phyloP scores from a whole-genome alignment of 1,140 invertebrate species.

The Copidosoma floridanum region DNA sequence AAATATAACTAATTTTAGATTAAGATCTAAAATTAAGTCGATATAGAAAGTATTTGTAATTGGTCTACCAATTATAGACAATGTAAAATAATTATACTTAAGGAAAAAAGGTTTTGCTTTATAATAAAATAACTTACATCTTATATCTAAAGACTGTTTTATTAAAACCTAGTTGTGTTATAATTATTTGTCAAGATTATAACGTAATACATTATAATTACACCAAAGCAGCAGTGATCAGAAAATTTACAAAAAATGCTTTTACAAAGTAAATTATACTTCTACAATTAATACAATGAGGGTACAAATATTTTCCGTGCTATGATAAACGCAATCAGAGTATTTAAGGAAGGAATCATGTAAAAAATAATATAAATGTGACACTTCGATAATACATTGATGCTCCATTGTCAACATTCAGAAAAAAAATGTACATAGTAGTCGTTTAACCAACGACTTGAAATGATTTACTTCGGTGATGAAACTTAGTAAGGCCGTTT shows the following conservation, averaged over 20 bases:
- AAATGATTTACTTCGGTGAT: neutral
- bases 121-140: constrained; percentile 25
- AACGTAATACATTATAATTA: constrained; percentile 18
- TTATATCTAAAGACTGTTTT: constrained; percentile 25
- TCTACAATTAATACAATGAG: neutral
- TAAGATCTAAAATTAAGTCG: too few relatives aligned
- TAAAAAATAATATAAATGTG: constrained; percentile 24
- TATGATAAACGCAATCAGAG: too few relatives aligned
- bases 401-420: neutral
- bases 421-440: constrained; percentile 25
- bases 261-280: neutral
- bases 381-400: constrained; percentile 9
- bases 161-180: constrained; percentile 27
- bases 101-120: constrained; percentile 22
- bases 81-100: constrained; percentile 12
- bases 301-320: constrained; percentile 3
- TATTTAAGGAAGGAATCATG: too few relatives aligned
- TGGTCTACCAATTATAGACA: constrained; percentile 19
- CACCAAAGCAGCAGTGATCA: constrained; percentile 10
- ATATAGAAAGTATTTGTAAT: constrained; percentile 16
- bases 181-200: constrained; percentile 21
- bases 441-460: too few relatives aligned
- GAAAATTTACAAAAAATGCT: constrained; percentile 6
- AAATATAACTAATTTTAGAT: constrained; percentile 27
- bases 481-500: constrained; percentile 52